A percentile compares a stretch with the other conserved stretches of the same genome.
phyloP scores from a whole-genome alignment of 2,797 vertebrate genomes.

The Smutsia temminckii region DNA sequence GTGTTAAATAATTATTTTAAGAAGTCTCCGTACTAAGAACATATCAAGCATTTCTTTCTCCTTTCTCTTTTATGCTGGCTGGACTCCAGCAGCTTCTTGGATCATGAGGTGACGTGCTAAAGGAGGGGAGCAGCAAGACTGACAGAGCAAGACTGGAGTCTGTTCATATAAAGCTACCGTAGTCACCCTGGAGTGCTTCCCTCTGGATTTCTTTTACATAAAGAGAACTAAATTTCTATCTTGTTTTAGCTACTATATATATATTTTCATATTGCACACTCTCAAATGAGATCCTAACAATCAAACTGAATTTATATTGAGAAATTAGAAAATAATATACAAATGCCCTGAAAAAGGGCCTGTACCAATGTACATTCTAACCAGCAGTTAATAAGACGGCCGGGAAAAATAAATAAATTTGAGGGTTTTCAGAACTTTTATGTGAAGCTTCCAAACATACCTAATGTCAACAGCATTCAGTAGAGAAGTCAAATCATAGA shows the following conservation, averaged over 20 bases:
- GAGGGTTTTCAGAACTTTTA: neutral
- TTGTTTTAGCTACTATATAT: neutral
- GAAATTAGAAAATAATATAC: neutral
- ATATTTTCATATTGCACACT: neutral
- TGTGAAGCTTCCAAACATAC: neutral
- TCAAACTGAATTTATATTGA: neutral
- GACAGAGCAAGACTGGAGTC: neutral
- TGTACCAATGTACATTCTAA: neutral
- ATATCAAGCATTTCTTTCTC: neutral
- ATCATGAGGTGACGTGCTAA: neutral
- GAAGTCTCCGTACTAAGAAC: neutral
- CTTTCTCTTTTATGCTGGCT: neutral
- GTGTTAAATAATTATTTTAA: neutral
- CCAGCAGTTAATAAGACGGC: neutral
- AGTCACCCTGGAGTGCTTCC: neutral
- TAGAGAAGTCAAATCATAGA: neutral
- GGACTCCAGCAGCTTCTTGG: neutral
- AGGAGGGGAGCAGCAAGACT: neutral
- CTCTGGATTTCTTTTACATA: neutral
- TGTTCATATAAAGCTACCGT: neutral
- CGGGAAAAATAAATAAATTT: neutral
- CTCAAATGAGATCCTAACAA: neutral
- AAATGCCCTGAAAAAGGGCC: neutral
- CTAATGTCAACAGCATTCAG: neutral
- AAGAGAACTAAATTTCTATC: neutral